A percentile compares a stretch with the other conserved stretches of the same genome.
Conservation (phyloP, 2,113 vertebrate genomes). For the Oreochromis niloticus region DNA sequence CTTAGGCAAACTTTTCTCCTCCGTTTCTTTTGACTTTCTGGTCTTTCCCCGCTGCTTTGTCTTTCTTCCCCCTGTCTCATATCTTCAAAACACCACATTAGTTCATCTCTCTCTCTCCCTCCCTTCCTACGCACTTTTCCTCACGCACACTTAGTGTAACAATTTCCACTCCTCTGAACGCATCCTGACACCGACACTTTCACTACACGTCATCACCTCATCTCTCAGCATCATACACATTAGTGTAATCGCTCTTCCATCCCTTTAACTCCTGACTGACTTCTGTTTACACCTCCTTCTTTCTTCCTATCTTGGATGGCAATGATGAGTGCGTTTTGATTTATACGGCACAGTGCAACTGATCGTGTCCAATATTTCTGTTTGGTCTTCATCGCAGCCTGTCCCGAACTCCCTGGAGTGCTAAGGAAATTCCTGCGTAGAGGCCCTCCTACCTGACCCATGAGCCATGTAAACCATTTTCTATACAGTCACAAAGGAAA, state of each 20-base stretch:
- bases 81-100: constrained; percentile 37
- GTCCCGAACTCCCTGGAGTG: neutral
- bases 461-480: neutral
- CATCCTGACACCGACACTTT: neutral
- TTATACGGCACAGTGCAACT: neutral
- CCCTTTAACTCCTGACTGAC: neutral
- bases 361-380: neutral
- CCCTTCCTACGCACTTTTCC: neutral
- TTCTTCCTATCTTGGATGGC: neutral
- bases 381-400: neutral
- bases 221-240: constrained; percentile 12
- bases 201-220: constrained; percentile 30
- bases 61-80: neutral
- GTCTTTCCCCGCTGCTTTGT: neutral
- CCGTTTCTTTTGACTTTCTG: neutral
- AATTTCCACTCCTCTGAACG: neutral
- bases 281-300: constrained; percentile 14
- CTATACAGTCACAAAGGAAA: neutral
- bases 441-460: neutral
- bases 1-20: neutral
- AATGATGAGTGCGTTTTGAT: constrained; percentile 1
- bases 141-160: constrained; percentile 16
- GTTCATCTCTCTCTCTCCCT: neutral
- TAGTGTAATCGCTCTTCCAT: constrained; percentile 30
- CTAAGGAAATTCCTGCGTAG: neutral